Conservation (phyloP, 2,797 vertebrate species). For the Hippopotamyrus pictus region DNA sequence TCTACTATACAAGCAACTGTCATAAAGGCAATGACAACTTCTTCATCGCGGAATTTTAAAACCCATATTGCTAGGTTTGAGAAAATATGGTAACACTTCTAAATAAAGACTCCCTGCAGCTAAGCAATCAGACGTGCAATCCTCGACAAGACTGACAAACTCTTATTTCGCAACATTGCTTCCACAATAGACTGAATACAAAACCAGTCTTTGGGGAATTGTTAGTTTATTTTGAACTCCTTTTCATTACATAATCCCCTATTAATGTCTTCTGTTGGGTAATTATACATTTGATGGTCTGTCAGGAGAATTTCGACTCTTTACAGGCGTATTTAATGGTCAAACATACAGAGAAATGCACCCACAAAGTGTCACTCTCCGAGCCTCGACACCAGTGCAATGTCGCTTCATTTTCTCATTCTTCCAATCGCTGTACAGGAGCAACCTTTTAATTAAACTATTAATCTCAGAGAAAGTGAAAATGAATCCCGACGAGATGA, state of each 20-base stretch:
- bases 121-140: background rate
- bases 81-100: background rate
- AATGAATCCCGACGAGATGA: conserved; percentile 17
- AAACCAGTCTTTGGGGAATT: background rate
- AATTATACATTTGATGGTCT: conserved; percentile 6
- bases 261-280: background rate
- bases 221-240: background rate
- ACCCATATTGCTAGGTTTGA: background rate
- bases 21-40: background rate
- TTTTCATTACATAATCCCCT: background rate
- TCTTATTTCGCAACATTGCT: background rate
- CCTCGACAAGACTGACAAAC: background rate
- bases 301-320: background rate
- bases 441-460: conserved; percentile 21
- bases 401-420: conserved; percentile 10
- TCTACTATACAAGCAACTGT: background rate
- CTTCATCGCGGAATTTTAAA: background rate
- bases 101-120: background rate
- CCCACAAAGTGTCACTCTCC: background rate
- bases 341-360: background rate
- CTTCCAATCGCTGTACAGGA: background rate
- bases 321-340: background rate
- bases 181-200: background rate
- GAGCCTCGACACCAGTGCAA: background rate
- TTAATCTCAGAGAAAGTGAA: conserved; percentile 21